These are phyloP conservation scores for Proteles cristata DNA, from an alignment of 2,113 vertebrate genomes.

Conservation along the genomic window DNA sequence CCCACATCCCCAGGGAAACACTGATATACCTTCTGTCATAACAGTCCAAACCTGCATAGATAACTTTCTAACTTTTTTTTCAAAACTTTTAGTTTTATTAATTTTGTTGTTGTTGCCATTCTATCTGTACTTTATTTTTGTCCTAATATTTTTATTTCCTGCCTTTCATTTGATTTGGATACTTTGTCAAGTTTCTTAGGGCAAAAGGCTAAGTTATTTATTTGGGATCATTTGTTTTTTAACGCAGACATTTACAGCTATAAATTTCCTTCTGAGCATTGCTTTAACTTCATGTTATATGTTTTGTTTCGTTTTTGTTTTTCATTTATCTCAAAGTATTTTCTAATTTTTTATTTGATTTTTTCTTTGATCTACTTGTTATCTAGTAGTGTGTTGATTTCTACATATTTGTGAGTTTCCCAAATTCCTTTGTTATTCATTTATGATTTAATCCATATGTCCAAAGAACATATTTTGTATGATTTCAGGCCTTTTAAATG, in stretches of 20 bases:
- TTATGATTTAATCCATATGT: not conserved
- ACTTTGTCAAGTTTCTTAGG: not conserved
- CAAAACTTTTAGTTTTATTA: not conserved
- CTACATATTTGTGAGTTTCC: not conserved
- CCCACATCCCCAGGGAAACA: not conserved
- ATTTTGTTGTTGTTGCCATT: not conserved
- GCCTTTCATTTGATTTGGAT: not conserved
- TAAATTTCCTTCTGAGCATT: not conserved
- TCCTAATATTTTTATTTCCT: not conserved
- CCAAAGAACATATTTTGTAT: not conserved
- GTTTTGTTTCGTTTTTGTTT: not conserved
- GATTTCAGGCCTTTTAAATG: not conserved
- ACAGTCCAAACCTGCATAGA: not conserved
- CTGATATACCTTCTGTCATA: not conserved
- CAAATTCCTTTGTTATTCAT: not conserved
- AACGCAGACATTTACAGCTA: not conserved
- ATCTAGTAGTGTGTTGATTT: not conserved
- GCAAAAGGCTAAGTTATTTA: not conserved
- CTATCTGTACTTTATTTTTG: not conserved
- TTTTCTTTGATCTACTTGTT: not conserved
- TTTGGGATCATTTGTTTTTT: not conserved
- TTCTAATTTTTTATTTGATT: not conserved
- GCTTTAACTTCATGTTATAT: not conserved
- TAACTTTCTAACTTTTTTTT: not conserved
- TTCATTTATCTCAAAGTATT: not conserved